Conservation (phyloP, 2,797 vertebrate genomes). For the Peromyscus eremicus region DNA sequence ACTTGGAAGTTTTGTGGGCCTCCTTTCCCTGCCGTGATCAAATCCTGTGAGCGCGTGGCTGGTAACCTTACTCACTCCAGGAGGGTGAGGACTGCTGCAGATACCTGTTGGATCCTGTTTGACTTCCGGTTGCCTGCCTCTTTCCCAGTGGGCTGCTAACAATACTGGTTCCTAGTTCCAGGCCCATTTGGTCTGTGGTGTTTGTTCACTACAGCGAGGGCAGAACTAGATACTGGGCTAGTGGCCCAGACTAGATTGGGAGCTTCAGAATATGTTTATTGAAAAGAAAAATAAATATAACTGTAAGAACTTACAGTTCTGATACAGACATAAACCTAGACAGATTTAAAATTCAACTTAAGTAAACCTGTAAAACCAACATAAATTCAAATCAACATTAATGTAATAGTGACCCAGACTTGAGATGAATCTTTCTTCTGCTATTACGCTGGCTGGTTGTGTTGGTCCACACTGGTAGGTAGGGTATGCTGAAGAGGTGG, state of each 20-base stretch:
- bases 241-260: neutral
- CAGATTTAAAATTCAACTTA: neutral
- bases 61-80: neutral
- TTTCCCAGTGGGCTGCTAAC: neutral
- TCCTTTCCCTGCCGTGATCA: neutral
- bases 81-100: neutral
- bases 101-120: neutral
- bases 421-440: neutral
- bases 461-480: neutral
- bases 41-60: neutral
- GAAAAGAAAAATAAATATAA: neutral
- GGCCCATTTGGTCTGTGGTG: neutral
- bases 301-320: neutral
- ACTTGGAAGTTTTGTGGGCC: neutral
- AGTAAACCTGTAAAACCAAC: neutral
- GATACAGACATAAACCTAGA: conserved; percentile 5
- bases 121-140: neutral
- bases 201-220: neutral
- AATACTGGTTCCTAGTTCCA: neutral
- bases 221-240: neutral
- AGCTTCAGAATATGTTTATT: conserved; percentile 50
- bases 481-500: neutral
- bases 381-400: conserved; percentile 27
- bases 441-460: neutral
- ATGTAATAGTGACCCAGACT: neutral